Conservation (phyloP, 2,888 invertebrate genomes). For the Meiosimyza decipiens region DNA sequence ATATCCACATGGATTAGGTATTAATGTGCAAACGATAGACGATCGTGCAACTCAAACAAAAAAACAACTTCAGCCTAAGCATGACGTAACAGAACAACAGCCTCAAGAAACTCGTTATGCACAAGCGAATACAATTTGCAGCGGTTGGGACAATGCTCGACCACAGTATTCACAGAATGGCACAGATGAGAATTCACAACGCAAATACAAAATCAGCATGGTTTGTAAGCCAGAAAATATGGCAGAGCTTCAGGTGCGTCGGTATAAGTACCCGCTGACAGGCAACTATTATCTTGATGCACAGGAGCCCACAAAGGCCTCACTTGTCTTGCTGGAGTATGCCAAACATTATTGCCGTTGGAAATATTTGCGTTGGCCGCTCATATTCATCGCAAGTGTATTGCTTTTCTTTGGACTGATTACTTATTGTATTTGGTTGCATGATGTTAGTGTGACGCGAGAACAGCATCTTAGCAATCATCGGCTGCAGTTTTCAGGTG, state of each 20-base stretch:
- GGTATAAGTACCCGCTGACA: slow-evolving; percentile 59
- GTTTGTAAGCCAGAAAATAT: slow-evolving; percentile 55
- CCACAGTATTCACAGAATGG: slow-evolving; percentile 11
- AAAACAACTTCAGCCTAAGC: slow-evolving; percentile 20
- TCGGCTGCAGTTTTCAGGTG: slow-evolving; percentile 36
- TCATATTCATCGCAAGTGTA: slow-evolving; percentile 57
- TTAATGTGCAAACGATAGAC: slow-evolving; percentile 52
- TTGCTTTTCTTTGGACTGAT: slow-evolving; percentile 60
- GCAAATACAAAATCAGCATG: slow-evolving; percentile 58
- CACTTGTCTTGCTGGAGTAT: slow-evolving; percentile 51
- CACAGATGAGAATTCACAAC: slow-evolving; percentile 43
- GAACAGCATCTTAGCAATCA: slow-evolving; percentile 51
- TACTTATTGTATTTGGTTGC: slow-evolving; percentile 61
- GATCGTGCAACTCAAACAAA: slow-evolving; percentile 43
- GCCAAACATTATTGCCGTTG: slow-evolving; percentile 55
- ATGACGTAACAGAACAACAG: slow-evolving; percentile 45
- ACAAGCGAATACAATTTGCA: slow-evolving; percentile 5
- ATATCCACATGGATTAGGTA: slow-evolving; percentile 59
- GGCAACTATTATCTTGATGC: slow-evolving; percentile 58
- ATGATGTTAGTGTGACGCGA: slow-evolving; percentile 59
- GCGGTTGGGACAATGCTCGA: slow-evolving; percentile 24
- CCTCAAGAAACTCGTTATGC: slow-evolving; percentile 20
- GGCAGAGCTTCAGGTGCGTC: slow-evolving; percentile 60
- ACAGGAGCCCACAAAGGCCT: slow-evolving; percentile 51
- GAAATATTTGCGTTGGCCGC: slow-evolving; percentile 60